These are phyloP conservation scores for Deladenus siricidicola DNA, from an alignment of 2,888 invertebrate genomes.

Conservation along the genomic window DNA sequence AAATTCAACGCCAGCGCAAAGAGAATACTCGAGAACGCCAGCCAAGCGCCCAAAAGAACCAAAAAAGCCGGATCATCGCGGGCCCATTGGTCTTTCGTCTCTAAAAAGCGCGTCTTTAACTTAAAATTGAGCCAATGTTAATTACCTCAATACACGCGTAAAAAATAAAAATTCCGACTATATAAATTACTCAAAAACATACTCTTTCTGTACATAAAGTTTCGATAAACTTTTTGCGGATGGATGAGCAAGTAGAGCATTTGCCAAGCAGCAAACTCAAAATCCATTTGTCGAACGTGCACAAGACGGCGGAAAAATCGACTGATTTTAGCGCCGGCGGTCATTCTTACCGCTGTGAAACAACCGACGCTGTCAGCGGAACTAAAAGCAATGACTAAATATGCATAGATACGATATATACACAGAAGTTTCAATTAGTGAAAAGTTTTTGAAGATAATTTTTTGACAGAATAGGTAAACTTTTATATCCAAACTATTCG, in stretches of 20 bases:
- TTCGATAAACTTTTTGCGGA: slow-evolving; percentile 88
- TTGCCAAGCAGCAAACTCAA: slow-evolving; percentile 98
- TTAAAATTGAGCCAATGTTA: too few species aligned
- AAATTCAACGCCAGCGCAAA: slow-evolving; percentile 32
- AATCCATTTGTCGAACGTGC: slow-evolving; percentile 86
- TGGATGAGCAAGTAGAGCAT: slow-evolving; percentile 87
- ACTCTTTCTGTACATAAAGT: slow-evolving; percentile 96
- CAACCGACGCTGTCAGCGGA: slow-evolving; percentile 30
- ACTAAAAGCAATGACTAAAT: too few species aligned
- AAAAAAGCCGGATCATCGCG: slow-evolving; percentile 97
- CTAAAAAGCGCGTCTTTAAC: too few species aligned
- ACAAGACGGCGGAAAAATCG: slow-evolving; percentile 47
- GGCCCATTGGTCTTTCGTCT: slow-evolving; percentile 95
- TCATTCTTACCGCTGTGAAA: slow-evolving; percentile 48
- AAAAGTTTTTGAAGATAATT: too few species aligned
- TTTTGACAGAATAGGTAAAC: too few species aligned
- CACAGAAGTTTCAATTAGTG: too few species aligned
- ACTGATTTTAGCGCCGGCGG: slow-evolving; percentile 44
- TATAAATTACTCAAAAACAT: slow-evolving; percentile 58
- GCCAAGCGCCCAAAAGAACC: slow-evolving; percentile 64
- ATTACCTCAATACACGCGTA: too few species aligned
- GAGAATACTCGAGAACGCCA: slow-evolving; percentile 33
- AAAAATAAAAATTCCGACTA: too few species aligned
- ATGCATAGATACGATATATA: too few species aligned
- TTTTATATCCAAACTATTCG: too few species aligned